Evolutionary conservation across 2,113 vertebrate species (phyloP), one percentile per base, ranked within the genome.

Genomic region (Numida meleagris): DNA sequence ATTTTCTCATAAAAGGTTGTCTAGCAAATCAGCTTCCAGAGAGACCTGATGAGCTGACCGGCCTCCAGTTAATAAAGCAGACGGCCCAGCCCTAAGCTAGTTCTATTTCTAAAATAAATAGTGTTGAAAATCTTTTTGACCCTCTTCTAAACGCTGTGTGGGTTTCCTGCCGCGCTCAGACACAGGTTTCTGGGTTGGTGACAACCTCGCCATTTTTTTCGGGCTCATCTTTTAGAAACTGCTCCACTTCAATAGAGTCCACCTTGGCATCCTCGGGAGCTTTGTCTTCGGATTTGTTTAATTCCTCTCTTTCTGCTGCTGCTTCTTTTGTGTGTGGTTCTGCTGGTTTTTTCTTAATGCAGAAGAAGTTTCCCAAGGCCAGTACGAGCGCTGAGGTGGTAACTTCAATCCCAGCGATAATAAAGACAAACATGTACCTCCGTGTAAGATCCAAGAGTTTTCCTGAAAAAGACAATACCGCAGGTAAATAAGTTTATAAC

Each of bases 351-450:
- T 77, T 98, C 71, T 95, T 97, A 59, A 99, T 97, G 95, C 98
- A 99, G 77, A 98, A 97, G 95, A 98, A 96, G 94, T 99, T 99
- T 62, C 98, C 99, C 58, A 98, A 40, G 92, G 96, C 95, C 67
- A 99, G 61, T 51, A 99, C 97, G 0, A 99, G 59, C 42, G 99
- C 98, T 3, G 99, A 98, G 40, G 98, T 95, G 11, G 97, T 86
- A 65, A 99, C 99, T 97, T 99, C 98, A 12, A 96, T 96, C 55
- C 99, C 99, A 16, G 99, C 99, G 97, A 98, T 90, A 93, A 99
- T 94, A 95, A 99, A 99, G 85, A 99, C 98, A 7, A 98, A 98
- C 98, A 98, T 98, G 97, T 99, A 99, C 45, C 91, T 93, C 4
- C 86, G 84, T 0, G 99, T 99, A 19, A 96, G 94, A 14, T 99